These are phyloP conservation scores for Ceyx cyanopectus DNA, from an alignment of 2,113 vertebrate species.

Conservation along the genomic window DNA sequence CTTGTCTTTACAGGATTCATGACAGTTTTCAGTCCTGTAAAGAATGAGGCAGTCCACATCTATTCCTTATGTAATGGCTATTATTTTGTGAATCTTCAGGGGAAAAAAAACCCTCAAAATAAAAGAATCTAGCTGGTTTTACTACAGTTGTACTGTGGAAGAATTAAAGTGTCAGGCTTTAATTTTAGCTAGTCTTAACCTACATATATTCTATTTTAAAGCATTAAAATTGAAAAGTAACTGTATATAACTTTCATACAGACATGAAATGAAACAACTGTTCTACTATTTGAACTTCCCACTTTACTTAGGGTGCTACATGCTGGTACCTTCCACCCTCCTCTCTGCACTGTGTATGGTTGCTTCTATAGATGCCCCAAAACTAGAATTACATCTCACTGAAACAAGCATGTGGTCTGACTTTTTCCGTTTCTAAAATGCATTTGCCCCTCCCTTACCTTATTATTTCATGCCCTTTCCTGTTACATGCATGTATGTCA, in stretches of 20 bases:
- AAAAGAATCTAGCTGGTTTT: neutral
- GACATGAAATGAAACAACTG: neutral
- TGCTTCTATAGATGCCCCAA: neutral
- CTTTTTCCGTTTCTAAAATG: neutral
- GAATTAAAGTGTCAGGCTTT: neutral
- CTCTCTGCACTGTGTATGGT: accelerated
- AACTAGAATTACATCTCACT: neutral
- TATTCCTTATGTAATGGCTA: neutral
- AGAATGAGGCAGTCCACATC: neutral
- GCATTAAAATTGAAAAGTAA: neutral
- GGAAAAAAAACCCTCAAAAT: neutral
- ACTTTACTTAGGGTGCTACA: neutral
- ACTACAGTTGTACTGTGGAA: neutral
- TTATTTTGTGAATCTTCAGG: neutral
- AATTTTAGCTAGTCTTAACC: neutral
- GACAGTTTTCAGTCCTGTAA: neutral
- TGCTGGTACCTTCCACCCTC: neutral
- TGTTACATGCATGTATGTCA: neutral
- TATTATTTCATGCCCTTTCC: neutral
- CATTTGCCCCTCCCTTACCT: neutral
- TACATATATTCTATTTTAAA: neutral
- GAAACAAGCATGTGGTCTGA: neutral
- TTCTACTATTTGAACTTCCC: neutral
- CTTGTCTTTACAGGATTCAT: neutral
- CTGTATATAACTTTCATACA: neutral